These are phyloP conservation scores for Anagyrus pseudococci DNA, from an alignment of 2,888 invertebrate species.

Conservation along the genomic window DNA sequence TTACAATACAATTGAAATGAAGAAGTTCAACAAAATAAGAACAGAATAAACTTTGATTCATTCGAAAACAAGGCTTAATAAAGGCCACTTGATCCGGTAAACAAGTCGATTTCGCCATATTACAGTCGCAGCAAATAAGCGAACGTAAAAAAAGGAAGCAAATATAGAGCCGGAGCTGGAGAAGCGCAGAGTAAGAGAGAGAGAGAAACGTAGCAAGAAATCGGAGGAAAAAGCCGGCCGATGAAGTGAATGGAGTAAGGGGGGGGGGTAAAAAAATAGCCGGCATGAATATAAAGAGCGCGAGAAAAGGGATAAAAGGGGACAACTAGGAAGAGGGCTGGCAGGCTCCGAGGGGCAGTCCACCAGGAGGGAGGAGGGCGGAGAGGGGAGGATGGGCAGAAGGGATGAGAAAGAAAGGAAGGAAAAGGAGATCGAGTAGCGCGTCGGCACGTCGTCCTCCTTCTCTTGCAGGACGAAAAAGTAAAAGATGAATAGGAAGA, in stretches of 20 bases:
- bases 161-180: neutral
- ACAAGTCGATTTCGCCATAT: neutral
- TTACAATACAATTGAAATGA: too few relatives aligned
- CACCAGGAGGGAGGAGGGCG: conserved; percentile 21
- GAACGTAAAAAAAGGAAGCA: neutral
- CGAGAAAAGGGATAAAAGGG: conserved; percentile 27
- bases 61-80: too few relatives aligned
- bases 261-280: conserved; percentile 1
- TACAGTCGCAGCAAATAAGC: neutral
- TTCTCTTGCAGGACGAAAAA: conserved; percentile 17
- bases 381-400: conserved; percentile 11
- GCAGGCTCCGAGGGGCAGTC: too few relatives aligned
- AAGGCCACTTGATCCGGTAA: too few relatives aligned
- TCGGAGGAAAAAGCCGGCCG: conserved; percentile 8
- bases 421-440: conserved; percentile 20
- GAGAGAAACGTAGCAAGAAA: conserved; percentile 14
- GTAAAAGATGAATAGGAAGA: conserved; percentile 39
- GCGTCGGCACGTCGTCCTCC: conserved; percentile 20
- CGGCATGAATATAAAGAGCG: conserved; percentile 35
- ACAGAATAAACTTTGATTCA: too few relatives aligned
- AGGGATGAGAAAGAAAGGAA: conserved; percentile 25
- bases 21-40: too few relatives aligned
- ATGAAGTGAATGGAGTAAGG: conserved; percentile 11
- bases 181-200: conserved; percentile 2
- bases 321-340: conserved; percentile 31